Evolutionary conservation across 1,140 invertebrate genomes (phyloP), one percentile per base, ranked within the genome.

Genomic region (Diuraphis noxia): DNA sequence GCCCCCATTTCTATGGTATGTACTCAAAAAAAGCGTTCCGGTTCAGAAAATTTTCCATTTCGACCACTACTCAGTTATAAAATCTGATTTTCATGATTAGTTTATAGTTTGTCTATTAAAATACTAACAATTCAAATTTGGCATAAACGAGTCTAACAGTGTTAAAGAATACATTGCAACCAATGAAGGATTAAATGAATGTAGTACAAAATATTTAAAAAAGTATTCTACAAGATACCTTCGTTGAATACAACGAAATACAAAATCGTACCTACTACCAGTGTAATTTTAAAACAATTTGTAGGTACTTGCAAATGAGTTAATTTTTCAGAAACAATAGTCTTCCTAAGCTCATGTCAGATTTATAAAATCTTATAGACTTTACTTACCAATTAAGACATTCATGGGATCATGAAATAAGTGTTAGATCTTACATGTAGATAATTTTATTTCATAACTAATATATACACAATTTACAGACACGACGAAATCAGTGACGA

Each of bases 331-430:
- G 19, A n/a, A 72, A n/a, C 30, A 0, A n/a, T 72, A 13, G 56
- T 72, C 56, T 72, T n/a, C 34, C 56, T 72, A n/a, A 72, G 56
- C 34, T 72, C 56, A 72, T 72, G 56, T n/a, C n/a, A 72, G 30
- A 63, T 30, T n/a, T 72, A 34, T n/a, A 72, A 10, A 72, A 72
- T 72, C 56, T n/a, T 63, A 63, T n/a, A 63, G 6, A 72, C 13
- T n/a, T 72, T 34, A 72, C 56, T 72, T 72, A 72, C 56, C 56
- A 72, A 72, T n/a, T 72, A 72, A 72, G 56, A 72, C 56, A 72
- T n/a, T 63, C 56, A 17, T 72, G 13, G 1, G 56, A n/a, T 72
- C 56, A 72, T 17, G 30, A 13, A 72, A n/a, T 72, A 4, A n/a
- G n/a, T n/a, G n/a, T 7, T 49, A 49, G 4, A n/a, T n/a, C 49